Evolutionary conservation across 2,113 vertebrate species (phyloP), one percentile per base, ranked within the genome.

Genomic region (Miniopterus natalensis): DNA sequence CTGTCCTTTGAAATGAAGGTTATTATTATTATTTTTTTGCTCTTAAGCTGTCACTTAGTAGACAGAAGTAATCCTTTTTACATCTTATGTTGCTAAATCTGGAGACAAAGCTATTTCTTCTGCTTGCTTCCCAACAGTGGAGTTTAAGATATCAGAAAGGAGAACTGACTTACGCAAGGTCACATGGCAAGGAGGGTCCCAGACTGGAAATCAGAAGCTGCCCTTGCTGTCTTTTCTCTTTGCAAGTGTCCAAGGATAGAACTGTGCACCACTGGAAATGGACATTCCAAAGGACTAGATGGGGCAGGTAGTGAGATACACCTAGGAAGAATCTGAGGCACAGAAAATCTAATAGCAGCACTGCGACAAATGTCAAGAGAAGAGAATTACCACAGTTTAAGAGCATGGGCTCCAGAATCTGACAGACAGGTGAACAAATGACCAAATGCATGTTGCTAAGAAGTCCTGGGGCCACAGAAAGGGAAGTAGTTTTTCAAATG

Each of bases 1-100:
- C 25, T 68, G 92, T 80, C 20, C 36, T 68, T 96, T 95, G 31
- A 96, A 94, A 92, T 71, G 59, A 71, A 85, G 31, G 27, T 42
- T 93, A 18, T 78, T 84, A 70, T 45, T 47, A 6, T 25, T 10
- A 4, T 25, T 40, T 31, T 51, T 36, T 92, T 71, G 53, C 51
- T 70, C n/a, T 40, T 84, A 66, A 55, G 13, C 25, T 90, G 40
- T 90, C 71, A 83, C 45, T 96, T 92, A 63, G 42, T 85, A 63
- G 81, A 81, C 31, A 49, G 59, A 88, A 94, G 55, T 86, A 89
- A 87, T 92, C 53, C 87, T n/a, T 86, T 94, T 92, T 94, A 71
- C 14, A 87, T 87, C 21, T n/a, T 90, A 51, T 78, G 68, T 94
- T 90, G 42, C 75, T 92, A 92, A 94, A 94, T 89, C 17, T 90